Evolutionary conservation across 2,888 invertebrate genomes (phyloP), one percentile per base, ranked within the genome.

Genomic region (Chromoteleia sp.): DNA sequence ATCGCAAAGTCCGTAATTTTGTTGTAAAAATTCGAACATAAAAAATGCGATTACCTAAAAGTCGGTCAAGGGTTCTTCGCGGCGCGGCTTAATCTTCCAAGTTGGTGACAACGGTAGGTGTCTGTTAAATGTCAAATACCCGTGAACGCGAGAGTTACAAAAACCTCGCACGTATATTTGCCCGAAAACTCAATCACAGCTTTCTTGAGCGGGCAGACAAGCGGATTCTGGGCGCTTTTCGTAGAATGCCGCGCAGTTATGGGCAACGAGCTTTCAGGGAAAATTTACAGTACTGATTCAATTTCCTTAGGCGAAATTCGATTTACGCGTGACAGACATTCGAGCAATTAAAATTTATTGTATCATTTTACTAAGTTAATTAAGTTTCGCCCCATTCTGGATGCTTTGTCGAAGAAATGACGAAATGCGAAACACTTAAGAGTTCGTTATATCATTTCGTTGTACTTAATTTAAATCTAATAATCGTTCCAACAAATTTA

Each of bases 271-370:
- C 61, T 65, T 77, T 77, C 63, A 77, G 15, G 48, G 33, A 29
- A 41, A 70, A 65, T 78, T 65, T 65, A 78, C 78, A 78, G 45
- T 30, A 25, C 50, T 36, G 71, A 77, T 71, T 67, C 78, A 71
- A 78, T 78, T 78, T 71, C 65, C 65, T 71, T 43, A 14, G 43
- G 41, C 63, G 43, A 58, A 71, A 78, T 65, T 78, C 54, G 65
- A 56, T 77, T 77, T 77, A 45, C 30, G 48, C 59, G 48, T 39
- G 71, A 71, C 65, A 78, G 78, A 65, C 48, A 17, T 65, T 78
- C 33, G 36, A 71, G 48, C 43, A 71, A 78, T 71, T 70, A 56
- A 77, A 21, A 77, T 77, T 70, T 61, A 77, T 77, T 36, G 56
- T 58, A 41, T 52, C 41, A 33, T 76, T 59, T 52, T 17, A 39